phyloP scores from a whole-genome alignment of 2,888 invertebrate genomes.

The Argyresthia goedartella region DNA sequence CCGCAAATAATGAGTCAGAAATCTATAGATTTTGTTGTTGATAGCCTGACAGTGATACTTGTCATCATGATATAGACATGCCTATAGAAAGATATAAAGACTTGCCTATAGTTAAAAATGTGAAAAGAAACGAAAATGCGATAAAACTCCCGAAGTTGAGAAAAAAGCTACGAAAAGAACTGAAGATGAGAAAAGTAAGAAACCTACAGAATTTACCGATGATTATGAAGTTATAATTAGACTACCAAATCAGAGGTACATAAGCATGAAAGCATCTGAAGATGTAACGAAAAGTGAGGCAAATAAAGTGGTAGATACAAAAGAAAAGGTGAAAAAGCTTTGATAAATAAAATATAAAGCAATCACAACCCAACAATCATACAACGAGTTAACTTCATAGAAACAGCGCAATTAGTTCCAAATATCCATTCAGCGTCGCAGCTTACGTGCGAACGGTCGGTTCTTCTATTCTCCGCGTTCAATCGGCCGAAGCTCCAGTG shows the following conservation, averaged over 20 bases:
- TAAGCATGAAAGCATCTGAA: constrained; percentile 42
- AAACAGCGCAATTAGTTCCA: background rate
- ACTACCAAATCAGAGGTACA: constrained; percentile 44
- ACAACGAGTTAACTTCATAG: background rate
- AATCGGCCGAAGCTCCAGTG: too few species aligned
- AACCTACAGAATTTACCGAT: constrained; percentile 10
- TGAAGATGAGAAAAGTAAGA: constrained; percentile 2
- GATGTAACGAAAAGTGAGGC: constrained; percentile 15
- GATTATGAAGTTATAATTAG: constrained; percentile 53
- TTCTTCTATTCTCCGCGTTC: too few species aligned
- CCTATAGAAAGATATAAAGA: constrained; percentile 14
- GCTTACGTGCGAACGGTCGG: too few species aligned
- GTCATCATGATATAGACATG: constrained; percentile 17
- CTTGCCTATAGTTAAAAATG: constrained; percentile 7
- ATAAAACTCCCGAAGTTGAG: constrained; percentile 3
- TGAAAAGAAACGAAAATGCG: constrained; percentile 8
- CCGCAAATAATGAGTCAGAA: constrained; percentile 61
- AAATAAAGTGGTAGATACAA: constrained; percentile 25
- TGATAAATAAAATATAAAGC: constrained; percentile 31
- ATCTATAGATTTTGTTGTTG: constrained; percentile 55
- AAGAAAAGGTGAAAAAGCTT: constrained; percentile 38
- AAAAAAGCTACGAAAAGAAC: background rate
- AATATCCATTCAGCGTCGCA: too few species aligned
- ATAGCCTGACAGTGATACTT: constrained; percentile 39
- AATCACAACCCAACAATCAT: constrained; percentile 9